Evolutionary conservation across 1,140 invertebrate species (phyloP).

Genomic region (Muscidifurax raptorellus): DNA sequence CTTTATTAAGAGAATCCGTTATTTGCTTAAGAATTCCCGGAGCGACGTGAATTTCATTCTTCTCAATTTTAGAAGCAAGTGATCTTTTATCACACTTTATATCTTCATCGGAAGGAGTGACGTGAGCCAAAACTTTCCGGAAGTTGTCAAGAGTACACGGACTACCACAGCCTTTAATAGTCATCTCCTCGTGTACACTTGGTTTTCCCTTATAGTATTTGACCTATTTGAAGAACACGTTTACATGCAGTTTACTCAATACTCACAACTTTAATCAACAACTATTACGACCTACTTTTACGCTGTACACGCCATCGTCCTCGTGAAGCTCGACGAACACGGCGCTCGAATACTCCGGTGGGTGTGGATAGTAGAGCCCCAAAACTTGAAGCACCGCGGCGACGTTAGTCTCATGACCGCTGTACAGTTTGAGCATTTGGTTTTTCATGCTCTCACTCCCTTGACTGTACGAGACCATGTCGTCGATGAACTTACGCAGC

Average conservation of each 20-base stretch:
- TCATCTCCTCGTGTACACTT: not conserved
- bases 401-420: slow-evolving; percentile 84
- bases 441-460: slow-evolving; percentile 71
- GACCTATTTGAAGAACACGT: slow-evolving; percentile 26
- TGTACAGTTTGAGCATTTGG: slow-evolving; percentile 72
- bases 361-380: slow-evolving; percentile 78
- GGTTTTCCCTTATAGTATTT: slow-evolving; percentile 53
- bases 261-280: too few species aligned
- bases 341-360: slow-evolving; percentile 77
- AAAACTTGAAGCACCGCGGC: slow-evolving; percentile 80
- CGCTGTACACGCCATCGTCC: slow-evolving; percentile 47
- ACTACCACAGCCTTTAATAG: slow-evolving; percentile 49
- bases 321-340: slow-evolving; percentile 67
- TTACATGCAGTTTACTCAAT: not conserved
- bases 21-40: not conserved
- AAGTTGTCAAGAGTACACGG: slow-evolving; percentile 54
- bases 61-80: not conserved
- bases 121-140: slow-evolving; percentile 39
- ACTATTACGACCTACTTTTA: slow-evolving; percentile 53
- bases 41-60: not conserved
- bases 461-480: not conserved
- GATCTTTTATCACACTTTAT: slow-evolving; percentile 52
- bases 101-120: slow-evolving; percentile 54
- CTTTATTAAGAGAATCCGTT: not conserved
- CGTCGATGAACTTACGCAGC: not conserved